Evolutionary conservation across 2,113 vertebrate genomes (phyloP).

Genomic region (Odocoileus hemionus): DNA sequence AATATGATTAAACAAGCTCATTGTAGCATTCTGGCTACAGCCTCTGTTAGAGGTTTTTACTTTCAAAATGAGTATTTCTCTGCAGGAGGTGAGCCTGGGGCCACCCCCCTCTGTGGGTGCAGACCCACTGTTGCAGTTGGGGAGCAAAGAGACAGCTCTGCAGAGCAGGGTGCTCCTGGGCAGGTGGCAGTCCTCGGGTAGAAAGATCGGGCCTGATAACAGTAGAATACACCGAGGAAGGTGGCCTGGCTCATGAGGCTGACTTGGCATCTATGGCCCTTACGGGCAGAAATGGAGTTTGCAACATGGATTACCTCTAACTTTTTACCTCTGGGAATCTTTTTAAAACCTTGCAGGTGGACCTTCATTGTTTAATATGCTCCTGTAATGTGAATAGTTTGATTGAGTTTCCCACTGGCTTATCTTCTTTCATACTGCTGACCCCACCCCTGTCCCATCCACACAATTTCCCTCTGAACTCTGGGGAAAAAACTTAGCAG

Average conservation of each 20-base stretch:
- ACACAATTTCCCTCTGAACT: slow-evolving; percentile 73
- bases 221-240: fast-evolving
- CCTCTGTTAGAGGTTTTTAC: not conserved
- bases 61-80: not conserved
- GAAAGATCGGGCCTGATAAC: not conserved
- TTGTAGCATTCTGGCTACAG: not conserved
- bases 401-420: slow-evolving; percentile 54
- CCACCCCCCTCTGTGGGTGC: not conserved
- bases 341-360: slow-evolving; percentile 61
- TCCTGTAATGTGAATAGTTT: slow-evolving; percentile 65
- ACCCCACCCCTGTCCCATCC: not conserved
- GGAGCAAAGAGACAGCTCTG: not conserved
- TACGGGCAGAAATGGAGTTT: slow-evolving; percentile 62
- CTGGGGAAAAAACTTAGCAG: slow-evolving; percentile 36
- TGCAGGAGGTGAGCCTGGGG: not conserved
- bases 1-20: not conserved
- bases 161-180: too few species aligned
- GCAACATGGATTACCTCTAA: slow-evolving; percentile 12
- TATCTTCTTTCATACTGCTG: slow-evolving; percentile 55
- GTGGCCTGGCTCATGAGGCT: not conserved
- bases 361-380: slow-evolving; percentile 67
- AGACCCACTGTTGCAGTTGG: not conserved
- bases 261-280: not conserved
- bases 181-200: not conserved
- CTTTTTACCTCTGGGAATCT: slow-evolving; percentile 68